A percentile compares a stretch with the other conserved stretches of the same genome.
Conservation (phyloP, 2,797 vertebrate genomes). For the Acanthurus lineatus region DNA sequence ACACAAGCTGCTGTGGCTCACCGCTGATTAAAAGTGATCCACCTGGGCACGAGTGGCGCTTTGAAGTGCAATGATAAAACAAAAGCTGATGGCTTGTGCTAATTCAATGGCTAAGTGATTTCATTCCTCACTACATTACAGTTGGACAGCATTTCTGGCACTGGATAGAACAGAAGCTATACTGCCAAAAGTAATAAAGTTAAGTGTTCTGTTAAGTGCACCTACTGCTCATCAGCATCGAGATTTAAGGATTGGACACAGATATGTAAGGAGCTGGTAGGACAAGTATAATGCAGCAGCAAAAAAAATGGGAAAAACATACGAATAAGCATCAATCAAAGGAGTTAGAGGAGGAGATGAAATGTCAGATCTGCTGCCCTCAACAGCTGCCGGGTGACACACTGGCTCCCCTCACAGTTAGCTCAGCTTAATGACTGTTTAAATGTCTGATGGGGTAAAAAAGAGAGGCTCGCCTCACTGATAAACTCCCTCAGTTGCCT, state of each 20-base stretch:
- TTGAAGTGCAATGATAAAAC: slow-evolving; percentile 79
- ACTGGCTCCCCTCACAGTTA: slow-evolving; percentile 64
- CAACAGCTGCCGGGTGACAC: slow-evolving; percentile 59
- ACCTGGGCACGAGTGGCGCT: slow-evolving; percentile 72
- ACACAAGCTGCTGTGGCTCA: slow-evolving; percentile 74
- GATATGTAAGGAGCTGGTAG: slow-evolving; percentile 25
- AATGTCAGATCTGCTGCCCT: slow-evolving; percentile 55
- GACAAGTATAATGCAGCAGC: not conserved
- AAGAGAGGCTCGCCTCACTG: slow-evolving; percentile 54
- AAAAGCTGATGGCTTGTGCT: slow-evolving; percentile 70
- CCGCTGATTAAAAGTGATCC: slow-evolving; percentile 76
- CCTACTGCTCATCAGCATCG: slow-evolving; percentile 48
- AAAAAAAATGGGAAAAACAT: not conserved
- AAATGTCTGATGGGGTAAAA: slow-evolving; percentile 77
- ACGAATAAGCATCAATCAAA: slow-evolving; percentile 33
- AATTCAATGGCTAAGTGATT: slow-evolving; percentile 75
- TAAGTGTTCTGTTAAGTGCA: slow-evolving; percentile 76
- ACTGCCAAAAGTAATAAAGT: slow-evolving; percentile 77
- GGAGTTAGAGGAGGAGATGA: slow-evolving; percentile 43
- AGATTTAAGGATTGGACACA: slow-evolving; percentile 32
- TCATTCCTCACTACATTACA: slow-evolving; percentile 68
- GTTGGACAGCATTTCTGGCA: slow-evolving; percentile 69
- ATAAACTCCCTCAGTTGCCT: slow-evolving; percentile 81
- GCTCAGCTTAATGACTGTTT: slow-evolving; percentile 79
- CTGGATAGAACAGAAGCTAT: slow-evolving; percentile 43